Evolutionary conservation across 92 coral and sea anemone species (phyloP).

Genomic region (Umimayanthus kanabou): DNA sequence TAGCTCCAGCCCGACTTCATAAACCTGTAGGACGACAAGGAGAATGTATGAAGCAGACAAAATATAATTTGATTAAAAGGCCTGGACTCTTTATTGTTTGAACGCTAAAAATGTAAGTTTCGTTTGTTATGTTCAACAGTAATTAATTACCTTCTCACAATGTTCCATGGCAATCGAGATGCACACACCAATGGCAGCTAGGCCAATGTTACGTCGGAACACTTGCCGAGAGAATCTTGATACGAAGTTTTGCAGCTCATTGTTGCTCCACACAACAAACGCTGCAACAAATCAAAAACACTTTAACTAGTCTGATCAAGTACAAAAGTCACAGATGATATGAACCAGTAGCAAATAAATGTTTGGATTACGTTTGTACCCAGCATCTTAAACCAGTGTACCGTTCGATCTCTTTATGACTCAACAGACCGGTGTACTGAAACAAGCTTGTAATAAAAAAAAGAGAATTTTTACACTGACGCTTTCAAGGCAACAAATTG

Average conservation of each 20-base stretch:
- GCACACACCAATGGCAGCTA: slow-evolving; percentile 91
- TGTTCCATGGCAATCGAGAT: slow-evolving; percentile 88
- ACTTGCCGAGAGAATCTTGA: slow-evolving; percentile 92
- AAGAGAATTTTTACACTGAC: no score
- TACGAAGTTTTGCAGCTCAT: slow-evolving; percentile 92
- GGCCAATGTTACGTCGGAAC: slow-evolving; percentile 85
- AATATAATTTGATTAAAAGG: background rate
- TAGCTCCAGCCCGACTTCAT: slow-evolving; percentile 91
- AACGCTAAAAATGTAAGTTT: background rate
- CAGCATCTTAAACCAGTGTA: background rate
- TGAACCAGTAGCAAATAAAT: background rate
- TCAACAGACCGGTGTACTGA: background rate
- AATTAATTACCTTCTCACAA: slow-evolving; percentile 80
- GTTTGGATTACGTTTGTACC: background rate
- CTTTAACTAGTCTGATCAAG: background rate
- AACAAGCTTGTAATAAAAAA: no score
- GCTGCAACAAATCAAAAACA: slow-evolving; percentile 56
- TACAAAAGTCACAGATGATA: no score
- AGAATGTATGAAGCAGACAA: background rate
- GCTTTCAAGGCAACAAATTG: no score
- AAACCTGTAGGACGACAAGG: slow-evolving; percentile 54
- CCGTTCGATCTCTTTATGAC: background rate
- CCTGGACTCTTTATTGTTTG: background rate
- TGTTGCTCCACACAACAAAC: slow-evolving; percentile 94
- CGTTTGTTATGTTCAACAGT: background rate